A percentile compares a stretch with the other conserved stretches of the same genome.
Conservation (phyloP, 2,113 vertebrate species). For the Myotis davidii region DNA sequence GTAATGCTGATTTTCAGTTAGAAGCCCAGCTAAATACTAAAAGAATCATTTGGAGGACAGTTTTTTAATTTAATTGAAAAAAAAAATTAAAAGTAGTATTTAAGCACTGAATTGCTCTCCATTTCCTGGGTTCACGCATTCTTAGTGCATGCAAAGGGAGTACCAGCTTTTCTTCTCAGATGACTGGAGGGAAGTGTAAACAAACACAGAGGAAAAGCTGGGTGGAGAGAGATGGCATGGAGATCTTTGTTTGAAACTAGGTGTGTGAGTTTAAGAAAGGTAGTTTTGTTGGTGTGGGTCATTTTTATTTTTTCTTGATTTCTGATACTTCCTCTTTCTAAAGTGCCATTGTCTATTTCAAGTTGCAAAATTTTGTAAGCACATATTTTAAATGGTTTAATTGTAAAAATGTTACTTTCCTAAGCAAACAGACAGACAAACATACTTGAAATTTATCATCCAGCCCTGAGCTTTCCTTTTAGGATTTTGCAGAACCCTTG, state of each 20-base stretch:
- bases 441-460: conserved; percentile 6
- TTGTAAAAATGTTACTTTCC: conserved; percentile 17
- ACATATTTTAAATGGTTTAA: conserved; percentile 25
- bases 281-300: background rate
- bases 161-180: background rate
- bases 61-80: background rate
- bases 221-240: background rate
- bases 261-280: background rate
- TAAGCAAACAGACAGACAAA: conserved; percentile 30
- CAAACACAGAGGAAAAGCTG: background rate
- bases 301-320: background rate
- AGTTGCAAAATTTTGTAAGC: background rate
- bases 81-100: background rate
- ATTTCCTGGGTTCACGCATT: background rate
- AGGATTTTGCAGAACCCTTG: conserved; percentile 36
- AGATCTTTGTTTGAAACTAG: background rate
- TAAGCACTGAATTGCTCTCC: background rate
- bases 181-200: background rate
- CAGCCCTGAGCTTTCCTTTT: conserved; percentile 9
- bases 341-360: background rate
- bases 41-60: background rate
- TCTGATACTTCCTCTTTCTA: background rate
- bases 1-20: background rate
- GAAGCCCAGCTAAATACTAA: background rate
- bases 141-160: background rate